Evolutionary conservation across 2,888 invertebrate genomes (phyloP).

Genomic region (Pammene aurita): DNA sequence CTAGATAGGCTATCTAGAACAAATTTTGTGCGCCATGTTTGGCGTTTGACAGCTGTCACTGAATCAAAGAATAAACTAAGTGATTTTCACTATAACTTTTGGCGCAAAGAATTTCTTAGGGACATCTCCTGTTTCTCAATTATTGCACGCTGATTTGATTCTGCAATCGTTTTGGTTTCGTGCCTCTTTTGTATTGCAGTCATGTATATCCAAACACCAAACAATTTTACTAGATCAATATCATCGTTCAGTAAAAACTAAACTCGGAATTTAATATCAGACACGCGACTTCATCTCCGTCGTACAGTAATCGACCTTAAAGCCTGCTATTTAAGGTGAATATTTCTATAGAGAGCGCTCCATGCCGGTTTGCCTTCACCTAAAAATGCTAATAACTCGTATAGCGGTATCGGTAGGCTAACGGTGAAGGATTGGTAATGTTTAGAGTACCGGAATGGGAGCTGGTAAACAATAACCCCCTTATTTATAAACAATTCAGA

Average conservation of each 20-base stretch:
- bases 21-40: too few relatives aligned
- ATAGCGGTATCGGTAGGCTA: constrained; percentile 32
- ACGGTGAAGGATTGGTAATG: constrained; percentile 37
- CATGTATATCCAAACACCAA: constrained; percentile 14
- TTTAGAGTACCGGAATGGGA: constrained; percentile 17
- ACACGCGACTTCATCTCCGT: constrained; percentile 29
- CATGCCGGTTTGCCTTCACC: constrained; percentile 43
- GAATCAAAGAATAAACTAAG: too few relatives aligned
- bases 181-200: not conserved
- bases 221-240: constrained; percentile 24
- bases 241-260: constrained; percentile 22
- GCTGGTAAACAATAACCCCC: not conserved
- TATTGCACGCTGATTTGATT: not conserved
- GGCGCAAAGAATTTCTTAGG: too few relatives aligned
- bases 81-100: too few relatives aligned
- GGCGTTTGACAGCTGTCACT: too few relatives aligned
- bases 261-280: constrained; percentile 34
- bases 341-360: not conserved
- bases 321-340: constrained; percentile 1
- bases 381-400: constrained; percentile 43
- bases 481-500: not conserved
- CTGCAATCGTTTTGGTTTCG: not conserved
- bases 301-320: constrained; percentile 25
- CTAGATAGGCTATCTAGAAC: too few relatives aligned
- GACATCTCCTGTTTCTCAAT: too few relatives aligned